These are phyloP conservation scores for Engystomops pustulosus DNA, from an alignment of 2,113 vertebrate genomes.

Conservation along the genomic window DNA sequence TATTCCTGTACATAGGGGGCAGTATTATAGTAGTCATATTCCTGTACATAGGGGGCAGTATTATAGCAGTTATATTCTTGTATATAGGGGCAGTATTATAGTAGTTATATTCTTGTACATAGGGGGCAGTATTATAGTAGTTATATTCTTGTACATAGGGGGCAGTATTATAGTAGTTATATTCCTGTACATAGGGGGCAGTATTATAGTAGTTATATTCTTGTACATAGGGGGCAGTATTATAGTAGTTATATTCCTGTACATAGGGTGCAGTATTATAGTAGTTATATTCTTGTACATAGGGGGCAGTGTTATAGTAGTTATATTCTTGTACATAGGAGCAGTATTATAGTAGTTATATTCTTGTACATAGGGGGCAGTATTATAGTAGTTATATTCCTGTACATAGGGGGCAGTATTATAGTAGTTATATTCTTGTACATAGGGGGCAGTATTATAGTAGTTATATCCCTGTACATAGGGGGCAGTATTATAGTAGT, in stretches of 20 bases:
- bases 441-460: constrained; percentile 5
- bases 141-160: neutral
- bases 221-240: constrained; percentile 2
- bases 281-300: constrained; percentile 10
- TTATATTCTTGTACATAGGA: constrained; percentile 5
- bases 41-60: constrained; percentile 4
- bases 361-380: constrained; percentile 2
- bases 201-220: constrained; percentile 11
- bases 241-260: constrained; percentile 17
- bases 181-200: neutral
- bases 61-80: constrained; percentile 6
- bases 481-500: neutral
- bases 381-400: constrained; percentile 16
- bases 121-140: constrained; percentile 7
- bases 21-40: constrained; percentile 14
- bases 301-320: neutral
- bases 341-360: neutral
- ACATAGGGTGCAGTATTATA: neutral
- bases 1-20: constrained; percentile 11
- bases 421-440: constrained; percentile 9
- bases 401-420: neutral
- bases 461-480: constrained; percentile 4
- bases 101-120: constrained; percentile 12
- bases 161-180: constrained; percentile 6
- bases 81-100: constrained; percentile 1